These are phyloP conservation scores for Crypturellus tataupa DNA, from an alignment of 2,797 vertebrate species.

Conservation along the genomic window DNA sequence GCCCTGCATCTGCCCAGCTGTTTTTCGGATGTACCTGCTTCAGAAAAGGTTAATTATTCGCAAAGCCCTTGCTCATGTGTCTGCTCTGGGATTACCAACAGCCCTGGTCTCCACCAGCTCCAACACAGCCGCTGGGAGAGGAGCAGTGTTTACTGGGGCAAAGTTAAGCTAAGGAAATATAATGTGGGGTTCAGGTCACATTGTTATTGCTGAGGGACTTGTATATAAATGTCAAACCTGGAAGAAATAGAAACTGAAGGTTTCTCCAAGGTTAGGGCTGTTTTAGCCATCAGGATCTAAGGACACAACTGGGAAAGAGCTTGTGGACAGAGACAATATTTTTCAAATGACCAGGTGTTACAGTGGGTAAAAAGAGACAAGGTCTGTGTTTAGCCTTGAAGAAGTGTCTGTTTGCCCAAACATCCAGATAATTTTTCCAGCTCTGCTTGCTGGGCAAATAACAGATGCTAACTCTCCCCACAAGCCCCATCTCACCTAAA, in stretches of 20 bases:
- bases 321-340: background rate
- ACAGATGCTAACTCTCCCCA: background rate
- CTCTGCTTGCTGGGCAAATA: background rate
- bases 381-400: background rate
- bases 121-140: background rate
- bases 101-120: background rate
- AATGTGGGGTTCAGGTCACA: background rate
- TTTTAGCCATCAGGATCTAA: background rate
- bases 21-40: background rate
- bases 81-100: background rate
- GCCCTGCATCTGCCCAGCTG: background rate
- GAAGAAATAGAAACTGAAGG: background rate
- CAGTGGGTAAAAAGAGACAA: background rate
- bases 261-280: background rate
- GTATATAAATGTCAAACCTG: background rate
- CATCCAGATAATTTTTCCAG: background rate
- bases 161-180: background rate
- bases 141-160: background rate
- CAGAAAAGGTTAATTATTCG: background rate
- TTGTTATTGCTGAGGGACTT: background rate
- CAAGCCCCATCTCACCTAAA: constrained; percentile 1
- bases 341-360: background rate
- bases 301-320: background rate
- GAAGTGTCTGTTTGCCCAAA: background rate
- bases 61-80: background rate